A percentile compares a stretch with the other conserved stretches of the same genome.
Evolutionary conservation across 2,888 invertebrate genomes (phyloP).

Genomic region (Eilema depressum): DNA sequence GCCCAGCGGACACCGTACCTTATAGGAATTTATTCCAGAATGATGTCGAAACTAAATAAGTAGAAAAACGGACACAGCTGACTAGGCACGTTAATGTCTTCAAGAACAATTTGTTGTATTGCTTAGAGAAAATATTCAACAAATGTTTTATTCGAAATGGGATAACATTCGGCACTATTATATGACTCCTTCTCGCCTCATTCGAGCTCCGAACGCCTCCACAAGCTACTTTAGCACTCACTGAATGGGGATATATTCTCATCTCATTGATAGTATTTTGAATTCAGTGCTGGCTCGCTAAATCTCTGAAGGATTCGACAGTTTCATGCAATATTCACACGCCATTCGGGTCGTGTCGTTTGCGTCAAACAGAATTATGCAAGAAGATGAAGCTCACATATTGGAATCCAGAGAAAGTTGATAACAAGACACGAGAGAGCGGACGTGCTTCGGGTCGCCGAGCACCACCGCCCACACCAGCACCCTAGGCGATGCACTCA

Average conservation of each 20-base stretch:
- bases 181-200: constrained; percentile 6
- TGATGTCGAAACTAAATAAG: constrained; percentile 11
- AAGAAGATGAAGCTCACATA: constrained; percentile 47
- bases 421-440: constrained; percentile 29
- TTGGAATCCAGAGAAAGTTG: constrained; percentile 53
- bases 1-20: background rate
- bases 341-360: constrained; percentile 44
- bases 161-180: constrained; percentile 13
- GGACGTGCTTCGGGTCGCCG: constrained; percentile 9
- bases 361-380: constrained; percentile 53
- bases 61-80: constrained; percentile 1
- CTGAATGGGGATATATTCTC: constrained; percentile 50
- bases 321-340: constrained; percentile 58
- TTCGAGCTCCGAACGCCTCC: constrained; percentile 18
- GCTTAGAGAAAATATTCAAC: constrained; percentile 16
- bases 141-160: constrained; percentile 9
- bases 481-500: background rate
- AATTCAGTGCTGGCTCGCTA: constrained; percentile 53
- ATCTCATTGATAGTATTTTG: constrained; percentile 51
- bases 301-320: constrained; percentile 52
- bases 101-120: constrained; percentile 20
- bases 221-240: constrained; percentile 33
- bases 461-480: too few relatives aligned
- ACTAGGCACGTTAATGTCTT: constrained; percentile 9
- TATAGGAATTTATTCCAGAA: background rate